A percentile compares a stretch with the other conserved stretches of the same genome.
These are phyloP conservation scores for Cheumatopsyche charites DNA, from an alignment of 1,140 invertebrate genomes.

Conservation along the genomic window DNA sequence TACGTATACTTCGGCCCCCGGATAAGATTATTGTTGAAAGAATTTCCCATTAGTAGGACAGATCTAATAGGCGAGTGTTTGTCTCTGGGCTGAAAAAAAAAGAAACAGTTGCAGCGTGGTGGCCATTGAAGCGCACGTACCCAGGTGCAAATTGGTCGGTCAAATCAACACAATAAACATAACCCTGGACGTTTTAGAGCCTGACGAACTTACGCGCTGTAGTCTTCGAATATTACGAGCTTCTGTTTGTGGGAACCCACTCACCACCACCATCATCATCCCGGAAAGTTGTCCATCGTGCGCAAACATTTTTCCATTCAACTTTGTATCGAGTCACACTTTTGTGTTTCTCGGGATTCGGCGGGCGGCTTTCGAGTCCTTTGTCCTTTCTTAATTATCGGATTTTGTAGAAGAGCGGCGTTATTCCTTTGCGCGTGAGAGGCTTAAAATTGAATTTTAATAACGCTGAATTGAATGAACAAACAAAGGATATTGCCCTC, in stretches of 20 bases:
- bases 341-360: constrained; percentile 7
- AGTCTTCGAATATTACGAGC: no score
- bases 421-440: constrained; percentile 6
- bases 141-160: constrained; percentile 47
- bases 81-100: constrained; percentile 16
- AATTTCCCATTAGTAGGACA: constrained; percentile 43
- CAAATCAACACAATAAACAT: constrained; percentile 46
- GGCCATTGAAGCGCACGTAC: constrained; percentile 19
- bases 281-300: neutral
- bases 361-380: neutral
- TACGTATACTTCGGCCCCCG: neutral
- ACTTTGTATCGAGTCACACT: neutral
- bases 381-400: constrained; percentile 16
- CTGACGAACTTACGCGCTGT: neutral
- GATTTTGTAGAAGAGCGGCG: neutral
- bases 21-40: constrained; percentile 35
- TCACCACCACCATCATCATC: neutral
- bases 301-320: constrained; percentile 13
- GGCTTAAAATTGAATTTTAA: neutral
- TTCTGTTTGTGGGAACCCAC: neutral
- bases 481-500: neutral
- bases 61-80: constrained; percentile 48
- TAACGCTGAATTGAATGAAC: neutral
- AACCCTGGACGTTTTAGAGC: constrained; percentile 34
- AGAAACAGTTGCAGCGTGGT: constrained; percentile 32